Percentiles rank a stretch among this genome's conserved stretches.
Evolutionary conservation across 2,888 invertebrate species (phyloP).

Genomic region (Alitta virens): DNA sequence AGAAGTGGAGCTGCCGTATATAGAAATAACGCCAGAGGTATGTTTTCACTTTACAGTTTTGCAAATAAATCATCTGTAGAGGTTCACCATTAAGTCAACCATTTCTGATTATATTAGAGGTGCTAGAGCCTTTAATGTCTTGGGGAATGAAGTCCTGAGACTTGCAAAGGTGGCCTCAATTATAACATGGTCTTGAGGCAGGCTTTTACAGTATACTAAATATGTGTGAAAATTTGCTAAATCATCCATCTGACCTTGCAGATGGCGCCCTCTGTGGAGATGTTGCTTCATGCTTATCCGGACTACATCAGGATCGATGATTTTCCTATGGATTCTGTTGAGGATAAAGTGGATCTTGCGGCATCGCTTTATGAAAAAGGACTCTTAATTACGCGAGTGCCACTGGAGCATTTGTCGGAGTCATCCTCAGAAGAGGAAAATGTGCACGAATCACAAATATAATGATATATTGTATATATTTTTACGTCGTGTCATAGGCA

Average conservation of each 20-base stretch:
- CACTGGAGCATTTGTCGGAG: conserved; percentile 49
- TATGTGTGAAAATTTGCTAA: too few species aligned
- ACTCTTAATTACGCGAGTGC: conserved; percentile 71
- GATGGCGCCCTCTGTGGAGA: conserved; percentile 70
- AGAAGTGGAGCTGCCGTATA: conserved; percentile 72
- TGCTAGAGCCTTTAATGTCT: too few species aligned
- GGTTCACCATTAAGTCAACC: too few species aligned
- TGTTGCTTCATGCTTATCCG: conserved; percentile 74
- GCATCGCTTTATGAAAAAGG: conserved; percentile 81
- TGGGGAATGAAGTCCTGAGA: too few species aligned
- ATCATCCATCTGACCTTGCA: conserved; percentile 29
- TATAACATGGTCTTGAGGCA: too few species aligned
- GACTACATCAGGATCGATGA: conserved; percentile 71
- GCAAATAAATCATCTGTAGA: too few species aligned
- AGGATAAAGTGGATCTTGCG: conserved; percentile 66
- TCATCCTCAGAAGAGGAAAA: conserved; percentile 12
- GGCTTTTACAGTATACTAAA: too few species aligned
- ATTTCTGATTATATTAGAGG: too few species aligned
- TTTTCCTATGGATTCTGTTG: conserved; percentile 67
- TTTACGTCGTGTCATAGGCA: too few species aligned
- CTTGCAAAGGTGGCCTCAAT: too few species aligned
- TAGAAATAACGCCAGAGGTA: conserved; percentile 70
- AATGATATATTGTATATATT: too few species aligned
- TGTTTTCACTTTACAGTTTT: conserved; percentile 4
- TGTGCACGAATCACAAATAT: background rate